Evolutionary conservation across 2,888 invertebrate genomes (phyloP), one percentile per base, ranked within the genome.

Genomic region (Adelognathus sp.): DNA sequence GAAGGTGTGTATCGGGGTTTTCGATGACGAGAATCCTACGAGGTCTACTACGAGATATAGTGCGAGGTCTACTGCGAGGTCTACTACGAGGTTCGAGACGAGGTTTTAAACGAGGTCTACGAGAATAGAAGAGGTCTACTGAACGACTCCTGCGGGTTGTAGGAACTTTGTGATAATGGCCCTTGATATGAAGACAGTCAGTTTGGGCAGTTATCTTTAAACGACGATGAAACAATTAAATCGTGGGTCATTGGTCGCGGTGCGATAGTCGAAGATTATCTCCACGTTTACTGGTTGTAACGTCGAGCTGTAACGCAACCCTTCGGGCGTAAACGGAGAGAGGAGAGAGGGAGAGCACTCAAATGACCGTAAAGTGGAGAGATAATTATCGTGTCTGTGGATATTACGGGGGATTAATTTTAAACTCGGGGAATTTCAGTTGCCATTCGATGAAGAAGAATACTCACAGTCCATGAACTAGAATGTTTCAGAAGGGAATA

Each of bases 181-280:
- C n/a, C 41, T 14, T 21, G n/a, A 27, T 41, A 41, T 36, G 21
- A 58, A 33, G 33, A 0, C 18, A 1, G 36, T 11, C 1, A 3
- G 58, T 16, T 21, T 29, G 54, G 67, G 66, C 58, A 73, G 67
- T 83, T 80, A 81, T 78, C 74, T 81, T 77, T 79, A 72, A 80
- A 76, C 61, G 76, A 54, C 69, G 76, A 80, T 84, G 82, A 85
- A 85, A 83, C 82, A 82, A 85, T 84, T 83, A 56, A 84, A 39
- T 36, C 39, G 78, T 75, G 81, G 70, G 82, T 83, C 67, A 78
- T 83, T 80, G 79, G 64, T 4, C 50, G 67, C 33, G 36, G 69
- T 72, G 46, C 58, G 70, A 76, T 66, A 74, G 72, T 80, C 70
- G 44, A 63, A 60, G 41, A 64, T 41, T 11, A 33, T 6, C 11